These are phyloP conservation scores for Pararge aegeria DNA, from an alignment of 1,140 invertebrate species.

Conservation along the genomic window DNA sequence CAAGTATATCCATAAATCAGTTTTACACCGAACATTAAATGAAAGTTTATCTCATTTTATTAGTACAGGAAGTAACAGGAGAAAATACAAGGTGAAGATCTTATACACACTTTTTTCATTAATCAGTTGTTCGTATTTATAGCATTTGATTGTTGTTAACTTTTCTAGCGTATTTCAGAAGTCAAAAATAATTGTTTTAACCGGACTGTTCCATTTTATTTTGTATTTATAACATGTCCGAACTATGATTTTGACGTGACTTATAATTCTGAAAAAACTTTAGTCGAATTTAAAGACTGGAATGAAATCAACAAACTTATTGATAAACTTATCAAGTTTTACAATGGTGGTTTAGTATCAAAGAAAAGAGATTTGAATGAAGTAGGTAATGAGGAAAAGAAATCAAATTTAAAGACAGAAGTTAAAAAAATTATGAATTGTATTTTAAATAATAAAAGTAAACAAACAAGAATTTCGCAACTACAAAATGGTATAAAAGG, in stretches of 20 bases:
- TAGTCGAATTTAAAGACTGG: constrained; percentile 83
- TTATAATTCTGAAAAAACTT: constrained; percentile 76
- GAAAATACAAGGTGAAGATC: constrained; percentile 43
- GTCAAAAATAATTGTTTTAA: constrained; percentile 46
- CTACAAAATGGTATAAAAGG: constrained; percentile 21
- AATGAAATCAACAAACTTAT: constrained; percentile 75
- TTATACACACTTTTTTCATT: constrained; percentile 7
- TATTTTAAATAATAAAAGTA: constrained; percentile 22
- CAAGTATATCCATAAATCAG: constrained; percentile 77
- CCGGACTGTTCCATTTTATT: constrained; percentile 77
- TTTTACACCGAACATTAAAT: constrained; percentile 79
- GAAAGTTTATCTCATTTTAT: constrained; percentile 50
- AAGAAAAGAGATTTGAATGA: constrained; percentile 3
- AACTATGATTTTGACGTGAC: constrained; percentile 80
- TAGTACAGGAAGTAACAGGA: constrained; percentile 13
- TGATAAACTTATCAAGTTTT: constrained; percentile 76
- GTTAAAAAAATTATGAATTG: constrained; percentile 26
- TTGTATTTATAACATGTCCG: constrained; percentile 82
- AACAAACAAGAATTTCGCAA: constrained; percentile 6
- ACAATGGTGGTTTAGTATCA: constrained; percentile 37
- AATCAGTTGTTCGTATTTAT: not conserved
- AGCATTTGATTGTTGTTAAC: constrained; percentile 1
- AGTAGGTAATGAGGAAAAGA: constrained; percentile 8
- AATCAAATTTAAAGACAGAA: constrained; percentile 16
- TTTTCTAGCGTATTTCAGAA: constrained; percentile 24